Percentiles rank a stretch among this genome's conserved stretches.
Evolutionary conservation across 2,888 invertebrate genomes (phyloP).

Genomic region (Ypsolopha scabrella): DNA sequence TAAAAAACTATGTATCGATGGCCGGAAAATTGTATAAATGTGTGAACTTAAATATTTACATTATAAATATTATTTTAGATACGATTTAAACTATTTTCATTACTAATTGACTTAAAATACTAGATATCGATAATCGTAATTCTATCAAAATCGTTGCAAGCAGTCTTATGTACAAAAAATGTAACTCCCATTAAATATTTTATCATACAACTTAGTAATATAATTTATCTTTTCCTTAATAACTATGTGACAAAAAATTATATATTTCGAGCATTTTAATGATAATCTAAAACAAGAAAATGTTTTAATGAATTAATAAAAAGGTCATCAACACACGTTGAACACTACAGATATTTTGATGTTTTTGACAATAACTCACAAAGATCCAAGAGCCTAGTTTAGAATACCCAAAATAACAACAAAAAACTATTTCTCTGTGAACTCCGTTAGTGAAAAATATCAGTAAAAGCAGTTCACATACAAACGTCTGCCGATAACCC

Average conservation of each 20-base stretch:
- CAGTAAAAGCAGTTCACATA: too few species aligned
- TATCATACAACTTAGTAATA: background rate
- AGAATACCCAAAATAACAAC: too few species aligned
- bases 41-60: background rate
- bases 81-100: slow-evolving; percentile 10
- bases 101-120: slow-evolving; percentile 12
- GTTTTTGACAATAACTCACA: too few species aligned
- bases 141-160: slow-evolving; percentile 18
- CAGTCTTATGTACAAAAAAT: slow-evolving; percentile 18
- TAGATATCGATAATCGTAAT: background rate
- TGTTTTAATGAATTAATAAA: too few species aligned
- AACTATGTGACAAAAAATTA: background rate
- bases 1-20: slow-evolving; percentile 9
- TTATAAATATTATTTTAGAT: slow-evolving; percentile 8
- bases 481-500: too few species aligned
- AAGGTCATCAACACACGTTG: too few species aligned
- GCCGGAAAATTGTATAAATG: slow-evolving; percentile 3
- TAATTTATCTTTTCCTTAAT: background rate
- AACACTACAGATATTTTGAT: too few species aligned
- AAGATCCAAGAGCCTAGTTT: too few species aligned
- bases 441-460: too few species aligned
- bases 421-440: too few species aligned
- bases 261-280: background rate
- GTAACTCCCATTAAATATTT: background rate
- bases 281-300: background rate